Base-by-base conservation (phyloP, 1,140 invertebrate species). In the Bombus cullumanus region DNA sequence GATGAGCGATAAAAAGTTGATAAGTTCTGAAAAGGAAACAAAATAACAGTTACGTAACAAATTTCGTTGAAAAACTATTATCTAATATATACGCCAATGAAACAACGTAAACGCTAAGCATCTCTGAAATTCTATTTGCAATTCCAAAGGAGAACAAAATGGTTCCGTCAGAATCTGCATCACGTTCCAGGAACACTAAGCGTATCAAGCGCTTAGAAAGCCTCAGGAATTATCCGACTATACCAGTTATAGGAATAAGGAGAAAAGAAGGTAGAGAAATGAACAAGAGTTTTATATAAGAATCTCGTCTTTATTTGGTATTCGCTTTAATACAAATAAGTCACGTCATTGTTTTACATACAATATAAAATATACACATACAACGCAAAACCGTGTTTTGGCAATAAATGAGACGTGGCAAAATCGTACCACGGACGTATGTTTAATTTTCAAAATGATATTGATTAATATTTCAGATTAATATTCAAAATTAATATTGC, bases 201-300 rank as follows among this genome's bases (percentile, higher is more conserved):
- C 39, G 39, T 72, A 41, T 72, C 69, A 41, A 72, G n/a, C 39
- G 69, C 39, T 41, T 72, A 72, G 69, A 72, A 43, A 72, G 39
- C 69, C 28, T 41, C 13, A 41, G 69, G 69, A 72, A 72, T 72
- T 41, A 72, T 72, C 28, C 13, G 25, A 15, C 69, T 41, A 41
- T 41, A n/a, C 39, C 13, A 72, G 25, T 41, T 39, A 41, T 25
- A 6, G 66, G 9, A 31, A 68, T 8, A 25, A 6, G 10, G 12
- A 28, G 25, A 13, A 5, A 22, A 18, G 1, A 10, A 69, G 22
- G 18, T 53, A 22, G 18, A 53, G 18, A 1, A 53, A 53, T 22
- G 47, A 8, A 22, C 47, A 18, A 53, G 18, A 22, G 47, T 53
- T 53, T 53, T 53, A 53, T 53, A 53, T 1, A 53, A 53, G 47